Base-by-base conservation (phyloP, 2,113 vertebrate genomes). In the Entomyzon cyanotis region DNA sequence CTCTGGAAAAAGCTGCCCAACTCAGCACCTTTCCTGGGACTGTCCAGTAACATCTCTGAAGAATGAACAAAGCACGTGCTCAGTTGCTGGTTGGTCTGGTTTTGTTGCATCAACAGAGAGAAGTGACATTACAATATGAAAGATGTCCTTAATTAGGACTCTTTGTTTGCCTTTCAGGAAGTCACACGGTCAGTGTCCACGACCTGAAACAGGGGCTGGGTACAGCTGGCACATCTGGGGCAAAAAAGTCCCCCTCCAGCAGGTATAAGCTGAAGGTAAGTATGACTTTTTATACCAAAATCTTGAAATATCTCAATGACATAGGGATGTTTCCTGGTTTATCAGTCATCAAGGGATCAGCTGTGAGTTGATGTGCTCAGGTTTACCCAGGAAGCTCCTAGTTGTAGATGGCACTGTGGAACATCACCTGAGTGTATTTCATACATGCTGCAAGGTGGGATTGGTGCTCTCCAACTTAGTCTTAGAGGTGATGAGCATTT, bases 211-310 rank as follows among this genome's bases (percentile, higher is more conserved):
- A 99, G 67, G 99, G 99, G 25, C 94, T 98, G 84, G 93, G 93
- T 94, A 68, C 76, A 0, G 97, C 97, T 2, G 96, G 94, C 33
- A 39, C 85, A 0, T n/a, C 94, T 0, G 49, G 96, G n/a, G 82
- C 97, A 33, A 98, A 92, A 74, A 98, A 98, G 35, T 20, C 93
- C 7, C 70, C 82, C 33, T 95, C 95, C 42, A 94, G 94, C 79
- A 97, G 97, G 21, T 99, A 99, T 89, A 98, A 99, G 95, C 98
- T 99, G 33, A 99, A 99, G 98, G 99, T 99, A 53, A 91, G 96
- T 52, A 24, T 47, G 41, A 11, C 20, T n/a, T 33, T 58, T 13
- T 41, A 9, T 25, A 37, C 30, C 10, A 73, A 20, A 49, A 64
- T 14, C 23, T 42, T 58, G n/a, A 83, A 83, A 55, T 8, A 42